Evolutionary conservation across 2,113 vertebrate species (phyloP).

Genomic region (Ammodytes marinus): DNA sequence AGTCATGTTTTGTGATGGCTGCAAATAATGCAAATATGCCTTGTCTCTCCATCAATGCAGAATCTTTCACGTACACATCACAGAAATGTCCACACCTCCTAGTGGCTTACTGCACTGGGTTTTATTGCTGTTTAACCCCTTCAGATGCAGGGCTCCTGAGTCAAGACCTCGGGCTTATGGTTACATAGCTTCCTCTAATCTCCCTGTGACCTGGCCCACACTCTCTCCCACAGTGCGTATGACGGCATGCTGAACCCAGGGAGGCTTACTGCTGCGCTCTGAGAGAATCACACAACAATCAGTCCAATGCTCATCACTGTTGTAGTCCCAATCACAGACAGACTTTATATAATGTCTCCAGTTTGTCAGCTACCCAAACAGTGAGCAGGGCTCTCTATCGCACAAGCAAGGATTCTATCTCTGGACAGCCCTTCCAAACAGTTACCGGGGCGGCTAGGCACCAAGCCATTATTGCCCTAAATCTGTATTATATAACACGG

Average conservation of each 20-base stretch:
- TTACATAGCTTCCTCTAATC: constrained; percentile 77
- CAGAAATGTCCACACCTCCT: no score
- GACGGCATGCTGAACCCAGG: constrained; percentile 40
- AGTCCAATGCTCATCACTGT: constrained; percentile 2
- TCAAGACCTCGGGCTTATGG: constrained; percentile 34
- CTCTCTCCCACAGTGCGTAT: constrained; percentile 4
- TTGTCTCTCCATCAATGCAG: no score
- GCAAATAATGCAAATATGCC: no score
- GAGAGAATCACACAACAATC: constrained; percentile 4
- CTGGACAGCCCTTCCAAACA: constrained; percentile 30
- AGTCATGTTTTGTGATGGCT: no score
- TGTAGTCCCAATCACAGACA: neutral
- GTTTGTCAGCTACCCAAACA: constrained; percentile 50
- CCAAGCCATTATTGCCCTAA: constrained; percentile 35
- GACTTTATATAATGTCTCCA: constrained; percentile 28
- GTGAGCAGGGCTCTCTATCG: constrained; percentile 29
- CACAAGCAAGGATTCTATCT: constrained; percentile 49
- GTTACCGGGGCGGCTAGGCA: neutral
- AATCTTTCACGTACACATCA: no score
- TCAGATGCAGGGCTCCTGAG: constrained; percentile 29
- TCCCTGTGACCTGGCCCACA: constrained; percentile 44
- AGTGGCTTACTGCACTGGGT: constrained; percentile 7
- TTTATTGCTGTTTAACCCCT: constrained; percentile 71
- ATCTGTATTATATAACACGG: constrained; percentile 51
- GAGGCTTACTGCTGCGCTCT: constrained; percentile 17